phyloP scores from a whole-genome alignment of 2,797 vertebrate species.

The Hydrophis major region DNA sequence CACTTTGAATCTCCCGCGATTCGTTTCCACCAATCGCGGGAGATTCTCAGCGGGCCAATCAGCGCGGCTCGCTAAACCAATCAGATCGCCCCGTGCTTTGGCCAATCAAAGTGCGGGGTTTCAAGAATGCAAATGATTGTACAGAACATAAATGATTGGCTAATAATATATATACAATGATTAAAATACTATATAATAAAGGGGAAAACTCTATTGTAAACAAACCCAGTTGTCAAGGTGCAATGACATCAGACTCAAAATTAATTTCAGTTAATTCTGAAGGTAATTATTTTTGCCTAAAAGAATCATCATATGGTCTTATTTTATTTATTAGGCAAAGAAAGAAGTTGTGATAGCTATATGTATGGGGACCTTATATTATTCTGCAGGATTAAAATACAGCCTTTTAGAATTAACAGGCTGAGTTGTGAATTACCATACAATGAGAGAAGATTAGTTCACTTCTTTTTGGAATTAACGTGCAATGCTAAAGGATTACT shows the following conservation, averaged over 20 bases:
- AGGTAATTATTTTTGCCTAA: background rate
- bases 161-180: background rate
- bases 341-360: background rate
- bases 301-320: conserved; percentile 4
- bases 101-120: too few species aligned
- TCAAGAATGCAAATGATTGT: too few species aligned
- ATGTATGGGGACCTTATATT: background rate
- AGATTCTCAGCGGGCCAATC: too few species aligned
- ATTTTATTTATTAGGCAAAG: conserved; percentile 29
- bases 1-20: too few species aligned
- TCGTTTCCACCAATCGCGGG: too few species aligned
- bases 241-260: background rate
- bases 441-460: conserved; percentile 44
- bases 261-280: background rate
- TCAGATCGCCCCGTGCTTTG: too few species aligned
- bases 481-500: conserved; percentile 40
- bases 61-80: too few species aligned
- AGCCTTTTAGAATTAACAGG: conserved; percentile 33
- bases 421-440: conserved; percentile 16
- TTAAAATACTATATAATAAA: background rate
- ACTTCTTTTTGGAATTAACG: conserved; percentile 42
- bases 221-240: background rate
- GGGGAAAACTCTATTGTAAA: background rate
- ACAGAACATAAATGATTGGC: background rate
- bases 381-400: conserved; percentile 28